Conservation (phyloP, 2,888 invertebrate species). For the Craniophora ligustri region DNA sequence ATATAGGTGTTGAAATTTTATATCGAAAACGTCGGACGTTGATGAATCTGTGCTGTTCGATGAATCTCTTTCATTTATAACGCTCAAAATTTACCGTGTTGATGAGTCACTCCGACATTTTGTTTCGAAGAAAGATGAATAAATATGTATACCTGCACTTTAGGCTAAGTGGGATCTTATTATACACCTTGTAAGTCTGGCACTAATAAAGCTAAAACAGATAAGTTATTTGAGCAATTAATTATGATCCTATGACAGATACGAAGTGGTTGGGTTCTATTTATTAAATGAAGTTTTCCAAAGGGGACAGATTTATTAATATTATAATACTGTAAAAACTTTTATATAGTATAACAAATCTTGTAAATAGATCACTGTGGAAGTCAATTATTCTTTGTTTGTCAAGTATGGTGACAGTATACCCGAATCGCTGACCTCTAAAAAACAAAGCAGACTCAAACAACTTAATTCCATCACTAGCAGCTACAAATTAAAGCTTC, state of each 20-base stretch:
- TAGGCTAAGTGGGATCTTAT: background rate
- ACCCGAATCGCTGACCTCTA: too few species aligned
- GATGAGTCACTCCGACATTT: conserved; percentile 2
- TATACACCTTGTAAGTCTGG: background rate
- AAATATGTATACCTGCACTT: conserved; percentile 2
- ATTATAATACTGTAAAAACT: too few species aligned
- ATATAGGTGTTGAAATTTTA: conserved; percentile 34
- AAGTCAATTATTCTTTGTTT: too few species aligned
- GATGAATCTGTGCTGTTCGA: conserved; percentile 42
- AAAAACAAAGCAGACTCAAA: too few species aligned
- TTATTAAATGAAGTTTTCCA: too few species aligned
- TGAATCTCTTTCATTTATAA: conserved; percentile 38
- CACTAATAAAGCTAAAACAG: background rate
- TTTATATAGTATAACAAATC: too few species aligned
- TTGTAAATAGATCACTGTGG: too few species aligned
- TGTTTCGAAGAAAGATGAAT: background rate
- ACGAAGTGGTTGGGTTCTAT: too few species aligned
- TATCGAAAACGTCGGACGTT: conserved; percentile 39
- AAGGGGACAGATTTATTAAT: too few species aligned
- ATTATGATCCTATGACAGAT: too few species aligned
- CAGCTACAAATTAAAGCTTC: background rate
- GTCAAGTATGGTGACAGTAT: too few species aligned
- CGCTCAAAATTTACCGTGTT: conserved; percentile 25
- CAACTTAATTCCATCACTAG: background rate
- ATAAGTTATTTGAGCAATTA: too few species aligned